Evolutionary conservation across 2,113 vertebrate genomes (phyloP).

Genomic region (Girardinichthys multiradiatus): DNA sequence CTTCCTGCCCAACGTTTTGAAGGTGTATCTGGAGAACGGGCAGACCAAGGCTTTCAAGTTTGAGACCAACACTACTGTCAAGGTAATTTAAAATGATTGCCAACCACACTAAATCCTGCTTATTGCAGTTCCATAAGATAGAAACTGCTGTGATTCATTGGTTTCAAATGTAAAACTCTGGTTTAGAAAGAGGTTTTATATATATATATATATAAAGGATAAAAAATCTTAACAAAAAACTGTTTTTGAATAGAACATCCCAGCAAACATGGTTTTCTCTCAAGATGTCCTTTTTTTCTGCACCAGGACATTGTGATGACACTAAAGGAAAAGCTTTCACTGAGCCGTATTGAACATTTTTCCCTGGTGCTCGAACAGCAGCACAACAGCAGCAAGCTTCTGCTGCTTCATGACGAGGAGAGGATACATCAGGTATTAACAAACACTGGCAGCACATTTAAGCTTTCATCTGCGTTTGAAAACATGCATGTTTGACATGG

Average conservation of each 20-base stretch:
- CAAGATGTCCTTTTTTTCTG: slow-evolving; percentile 18
- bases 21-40: slow-evolving; percentile 97
- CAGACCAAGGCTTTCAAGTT: slow-evolving; percentile 99
- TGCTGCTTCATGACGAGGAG: slow-evolving; percentile 92
- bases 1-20: slow-evolving; percentile 95
- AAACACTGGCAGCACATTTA: not conserved
- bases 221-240: no score
- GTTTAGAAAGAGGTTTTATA: not conserved
- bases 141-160: no score
- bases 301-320: slow-evolving; percentile 95
- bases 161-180: not conserved
- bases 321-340: slow-evolving; percentile 93
- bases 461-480: not conserved
- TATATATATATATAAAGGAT: not conserved
- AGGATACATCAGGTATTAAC: slow-evolving; percentile 88
- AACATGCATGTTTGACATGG: not conserved
- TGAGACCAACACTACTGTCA: slow-evolving; percentile 91
- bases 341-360: slow-evolving; percentile 88
- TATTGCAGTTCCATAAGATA: not conserved
- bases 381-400: slow-evolving; percentile 86
- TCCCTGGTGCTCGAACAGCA: slow-evolving; percentile 91
- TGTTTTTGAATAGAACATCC: no score
- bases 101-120: no score
- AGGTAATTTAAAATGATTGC: slow-evolving; percentile 79
- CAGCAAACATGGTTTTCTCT: not conserved